Evolutionary conservation across 30 jellyfish, hydroid and myxozoan species (phyloP), one percentile per base, ranked within the genome.

Genomic region (Turritopsis rubra): DNA sequence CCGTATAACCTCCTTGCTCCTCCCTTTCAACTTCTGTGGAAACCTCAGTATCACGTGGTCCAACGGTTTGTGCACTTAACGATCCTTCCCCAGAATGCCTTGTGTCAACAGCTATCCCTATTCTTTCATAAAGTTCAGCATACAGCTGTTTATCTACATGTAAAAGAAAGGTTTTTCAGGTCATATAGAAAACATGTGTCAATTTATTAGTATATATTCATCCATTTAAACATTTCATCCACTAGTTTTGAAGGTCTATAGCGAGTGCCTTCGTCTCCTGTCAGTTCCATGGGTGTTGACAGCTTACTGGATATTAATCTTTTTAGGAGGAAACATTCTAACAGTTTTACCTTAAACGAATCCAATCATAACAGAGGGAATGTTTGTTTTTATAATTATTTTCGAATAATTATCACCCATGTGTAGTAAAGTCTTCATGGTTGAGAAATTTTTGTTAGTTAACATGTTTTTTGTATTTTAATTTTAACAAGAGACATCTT

Each of bases 21-120:
- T 85, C 91, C 25, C 41, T 52, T 27, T 71, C 86, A 27, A 85
- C 83, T 21, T 88, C 89, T 1, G 99, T 85, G 21, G 89, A 86
- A 28, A 86, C 88, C 18, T 28, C 81, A 19, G 85, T 71, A 54
- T 80, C 77, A 29, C 79, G 88, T 24, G 99, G 99, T 30, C 99
- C 99, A 1, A 53, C 31, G 13, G 99, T 93, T 70, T 65, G 66
- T n/a, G 99, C 97, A 16, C 93, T 53, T 27, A 93, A 54, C 25
- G 90, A 22, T 1, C 97, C 99, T 16, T 83, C 90, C 9, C 96
- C 99, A 9, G 97, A 88, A 26, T 86, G 88, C 18, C 88, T 54
- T 21, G 96, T 88, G 72, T 93, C 99, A 27, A 88, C 95, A 20
- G 87, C 82, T 22, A 89, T 72, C 8, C 83, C 90, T 27, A 90